phyloP scores from a whole-genome alignment of 2,797 vertebrate genomes.

The Peromyscus attwateri region DNA sequence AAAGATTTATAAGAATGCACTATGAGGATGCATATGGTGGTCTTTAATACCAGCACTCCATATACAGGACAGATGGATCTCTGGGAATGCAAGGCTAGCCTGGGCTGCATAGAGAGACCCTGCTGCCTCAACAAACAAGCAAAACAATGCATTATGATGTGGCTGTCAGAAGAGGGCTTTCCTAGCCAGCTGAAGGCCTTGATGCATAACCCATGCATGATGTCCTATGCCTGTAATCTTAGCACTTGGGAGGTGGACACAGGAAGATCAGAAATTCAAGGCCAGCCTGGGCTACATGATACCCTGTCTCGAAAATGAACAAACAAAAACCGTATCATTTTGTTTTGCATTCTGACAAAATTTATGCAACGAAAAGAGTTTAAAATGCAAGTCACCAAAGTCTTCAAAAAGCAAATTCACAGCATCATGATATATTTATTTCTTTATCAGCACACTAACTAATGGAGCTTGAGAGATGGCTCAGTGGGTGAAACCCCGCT shows the following conservation, averaged over 20 bases:
- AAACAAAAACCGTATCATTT: background rate
- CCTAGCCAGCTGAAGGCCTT: background rate
- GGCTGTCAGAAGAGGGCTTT: background rate
- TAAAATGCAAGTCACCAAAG: constrained; percentile 36
- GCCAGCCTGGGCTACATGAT: background rate
- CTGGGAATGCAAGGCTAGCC: background rate
- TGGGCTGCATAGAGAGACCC: background rate
- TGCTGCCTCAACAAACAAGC: background rate
- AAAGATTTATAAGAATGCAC: constrained; percentile 16
- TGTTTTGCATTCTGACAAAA: background rate
- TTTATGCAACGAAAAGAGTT: background rate
- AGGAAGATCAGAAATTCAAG: background rate
- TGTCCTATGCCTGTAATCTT: background rate
- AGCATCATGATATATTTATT: background rate
- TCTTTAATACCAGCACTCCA: background rate
- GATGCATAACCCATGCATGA: no score
- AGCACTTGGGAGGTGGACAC: background rate
- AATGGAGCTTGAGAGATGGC: background rate
- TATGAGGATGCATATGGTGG: background rate
- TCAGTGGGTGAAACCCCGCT: background rate
- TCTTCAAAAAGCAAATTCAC: background rate
- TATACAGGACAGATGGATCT: background rate
- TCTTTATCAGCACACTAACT: constrained; percentile 30
- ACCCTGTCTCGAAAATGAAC: background rate
- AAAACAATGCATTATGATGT: background rate